Base-by-base conservation (phyloP, 2,113 vertebrate genomes). In the Pachyramphus minor region DNA sequence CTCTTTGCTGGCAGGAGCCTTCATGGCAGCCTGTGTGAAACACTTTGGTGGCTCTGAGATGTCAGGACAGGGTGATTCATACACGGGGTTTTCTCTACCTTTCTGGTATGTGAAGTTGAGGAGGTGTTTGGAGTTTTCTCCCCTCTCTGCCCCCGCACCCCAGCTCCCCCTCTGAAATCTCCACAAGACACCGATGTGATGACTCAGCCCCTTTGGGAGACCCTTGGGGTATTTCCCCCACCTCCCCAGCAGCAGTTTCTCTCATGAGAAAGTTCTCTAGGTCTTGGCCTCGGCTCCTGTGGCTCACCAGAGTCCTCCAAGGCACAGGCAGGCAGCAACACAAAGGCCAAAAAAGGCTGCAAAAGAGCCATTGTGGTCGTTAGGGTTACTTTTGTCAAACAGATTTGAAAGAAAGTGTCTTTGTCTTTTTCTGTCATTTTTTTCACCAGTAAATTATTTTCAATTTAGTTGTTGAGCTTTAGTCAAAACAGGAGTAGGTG, bases 211-310 rank as follows among this genome's bases (percentile, higher is more conserved):
- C 25, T 64, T 16, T 42, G 73, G 89, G 96, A 91, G 67, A 72
- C 77, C 81, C 63, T 67, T 74, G 41, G 91, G 95, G 87, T 91
- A 78, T 96, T 96, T 90, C 89, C 90, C 56, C 76, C 7, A 0
- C 60, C 44, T 93, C 74, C 66, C 6, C 76, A 66, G 27, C 42
- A 63, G n/a, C 12, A 0, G 10, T 74, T 91, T 93, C 72, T 92
- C 37, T 2, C 3, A 25, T 94, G 90, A 94, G 88, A 96, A 94
- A 91, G 73, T 92, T 83, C 41, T 91, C 27, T 55, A 47, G 20
- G 13, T n/a, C 53, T 72, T 72, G 28, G 10, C 63, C 60, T 72
- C 3, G 0, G 39, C 33, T 89, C 28, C 17, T 81, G 76, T 66
- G 69, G 66, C 67, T 97, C 59, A 76, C 68, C 35, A 71, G 62